phyloP scores from a whole-genome alignment of 2,113 vertebrate genomes.

The Gavia stellata region DNA sequence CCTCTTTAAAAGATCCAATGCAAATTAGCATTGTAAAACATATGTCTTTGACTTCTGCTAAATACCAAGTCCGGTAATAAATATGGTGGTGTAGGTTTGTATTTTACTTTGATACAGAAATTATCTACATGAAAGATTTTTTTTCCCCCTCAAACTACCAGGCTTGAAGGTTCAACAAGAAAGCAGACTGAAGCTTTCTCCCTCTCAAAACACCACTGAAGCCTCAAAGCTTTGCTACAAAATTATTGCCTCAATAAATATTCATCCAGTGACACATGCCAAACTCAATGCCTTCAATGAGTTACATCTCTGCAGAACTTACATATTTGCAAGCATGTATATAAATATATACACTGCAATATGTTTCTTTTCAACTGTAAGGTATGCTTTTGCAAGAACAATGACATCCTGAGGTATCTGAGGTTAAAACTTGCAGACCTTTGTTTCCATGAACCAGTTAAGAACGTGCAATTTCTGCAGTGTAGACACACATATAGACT shows the following conservation, averaged over 20 bases:
- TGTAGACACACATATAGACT: not conserved
- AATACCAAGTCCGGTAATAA: not conserved
- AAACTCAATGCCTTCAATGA: not conserved
- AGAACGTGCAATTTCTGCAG: accelerated
- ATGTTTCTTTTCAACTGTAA: not conserved
- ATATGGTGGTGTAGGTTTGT: accelerated
- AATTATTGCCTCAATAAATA: not conserved
- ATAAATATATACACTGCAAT: not conserved
- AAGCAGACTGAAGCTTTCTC: not conserved
- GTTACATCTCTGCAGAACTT: not conserved
- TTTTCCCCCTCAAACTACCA: not conserved
- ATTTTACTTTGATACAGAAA: not conserved
- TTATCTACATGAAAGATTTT: not conserved
- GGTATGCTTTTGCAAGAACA: not conserved
- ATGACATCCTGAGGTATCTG: not conserved
- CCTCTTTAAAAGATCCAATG: not conserved
- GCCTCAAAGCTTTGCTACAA: not conserved
- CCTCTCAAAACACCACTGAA: not conserved
- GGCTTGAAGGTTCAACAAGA: not conserved
- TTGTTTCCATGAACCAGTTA: not conserved
- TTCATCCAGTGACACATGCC: not conserved
- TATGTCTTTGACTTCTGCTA: not conserved
- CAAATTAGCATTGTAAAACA: not conserved
- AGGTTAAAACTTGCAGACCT: not conserved
- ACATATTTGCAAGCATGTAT: not conserved